phyloP scores from a whole-genome alignment of 1,140 invertebrate species.

The Papilio dardanus region DNA sequence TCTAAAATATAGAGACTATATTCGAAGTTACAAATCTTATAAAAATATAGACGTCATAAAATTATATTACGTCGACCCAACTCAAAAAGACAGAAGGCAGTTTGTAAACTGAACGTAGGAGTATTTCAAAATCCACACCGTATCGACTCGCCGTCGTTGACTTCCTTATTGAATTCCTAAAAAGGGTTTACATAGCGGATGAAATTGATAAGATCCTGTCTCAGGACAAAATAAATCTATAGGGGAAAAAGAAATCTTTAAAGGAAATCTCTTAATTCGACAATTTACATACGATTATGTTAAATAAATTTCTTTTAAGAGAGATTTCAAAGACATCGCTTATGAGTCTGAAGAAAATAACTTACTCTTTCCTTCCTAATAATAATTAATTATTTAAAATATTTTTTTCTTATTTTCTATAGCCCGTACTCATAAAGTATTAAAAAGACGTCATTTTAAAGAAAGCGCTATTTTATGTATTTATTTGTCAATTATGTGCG shows the following conservation, averaged over 20 bases:
- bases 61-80: not conserved
- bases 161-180: conserved; percentile 25
- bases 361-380: too few relatives aligned
- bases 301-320: not conserved
- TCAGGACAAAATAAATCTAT: not conserved
- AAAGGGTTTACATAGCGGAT: conserved; percentile 17
- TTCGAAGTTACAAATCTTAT: too few relatives aligned
- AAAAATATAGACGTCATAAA: not conserved
- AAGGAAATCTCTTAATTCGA: not conserved
- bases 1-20: too few relatives aligned
- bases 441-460: too few relatives aligned
- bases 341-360: not conserved
- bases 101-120: not conserved
- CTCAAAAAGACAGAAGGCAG: not conserved
- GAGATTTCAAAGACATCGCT: not conserved
- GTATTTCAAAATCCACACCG: conserved; percentile 15
- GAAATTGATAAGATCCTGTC: conserved; percentile 19
- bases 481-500: too few relatives aligned
- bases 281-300: not conserved
- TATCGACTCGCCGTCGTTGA: conserved; percentile 10
- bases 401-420: too few relatives aligned
- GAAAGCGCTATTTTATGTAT: too few relatives aligned
- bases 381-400: too few relatives aligned
- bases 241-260: not conserved
- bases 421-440: too few relatives aligned